Base-by-base conservation (phyloP, 2,797 vertebrate species). In the Lacerta agilis region DNA sequence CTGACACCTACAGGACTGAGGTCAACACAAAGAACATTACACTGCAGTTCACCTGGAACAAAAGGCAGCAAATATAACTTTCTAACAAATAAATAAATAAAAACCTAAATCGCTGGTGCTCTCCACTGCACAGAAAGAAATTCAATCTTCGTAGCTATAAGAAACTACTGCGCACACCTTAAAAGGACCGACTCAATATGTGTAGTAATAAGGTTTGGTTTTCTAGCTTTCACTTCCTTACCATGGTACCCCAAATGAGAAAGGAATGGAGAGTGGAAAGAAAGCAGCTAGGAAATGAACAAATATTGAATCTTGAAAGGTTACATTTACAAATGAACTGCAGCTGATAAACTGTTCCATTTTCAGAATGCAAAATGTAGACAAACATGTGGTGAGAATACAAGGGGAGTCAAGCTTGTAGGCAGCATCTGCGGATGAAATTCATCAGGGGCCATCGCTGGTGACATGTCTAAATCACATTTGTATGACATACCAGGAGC, bases 211-310 rank as follows among this genome's bases (percentile, higher is more conserved):
- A 73, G 71, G 17, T 66, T 75, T 85, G 71, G 81, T 89, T 89
- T 81, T 86, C 61, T 69, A 67, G 27, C 23, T 81, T 89, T 89
- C 33, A 17, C 64, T 81, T 88, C 79, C 20, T 18, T 91, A 86
- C 86, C 87, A 85, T 91, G 92, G 91, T 92, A 86, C 88, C 88
- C 90, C 82, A 17, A 66, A 72, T 87, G 82, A 18, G 80, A 83
- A 90, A 0, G 9, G 89, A 86, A 94, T 94, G 89, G 94, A 91
- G 84, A 86, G 82, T 88, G 80, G 58, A 33, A 92, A 86, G 90
- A 93, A 92, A 90, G 91, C 0, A 36, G 45, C 27, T 80, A 55
- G 29, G 79, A 85, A 81, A 88, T 87, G 87, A 92, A 73, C 83
- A 94, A 92, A 88, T 72, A 75, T 0, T 0, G 5, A 85, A 72